phyloP scores from a whole-genome alignment of 2,797 vertebrate genomes.

The Acanthiza pusilla region DNA sequence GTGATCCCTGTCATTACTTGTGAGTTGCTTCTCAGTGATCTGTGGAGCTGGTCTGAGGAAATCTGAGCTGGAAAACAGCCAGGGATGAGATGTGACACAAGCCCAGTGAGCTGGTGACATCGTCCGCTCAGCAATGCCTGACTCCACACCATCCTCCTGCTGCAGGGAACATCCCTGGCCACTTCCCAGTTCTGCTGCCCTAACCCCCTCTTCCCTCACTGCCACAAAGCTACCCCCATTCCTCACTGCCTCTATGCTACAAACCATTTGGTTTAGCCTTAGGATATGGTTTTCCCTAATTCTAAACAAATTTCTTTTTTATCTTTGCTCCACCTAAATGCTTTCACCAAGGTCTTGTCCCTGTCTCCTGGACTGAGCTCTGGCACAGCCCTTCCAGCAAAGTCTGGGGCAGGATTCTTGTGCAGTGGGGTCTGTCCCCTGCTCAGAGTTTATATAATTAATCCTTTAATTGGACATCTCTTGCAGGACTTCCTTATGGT shows the following conservation, averaged over 20 bases:
- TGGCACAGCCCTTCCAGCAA: neutral
- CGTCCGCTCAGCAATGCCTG: neutral
- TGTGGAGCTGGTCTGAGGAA: neutral
- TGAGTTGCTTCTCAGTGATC: neutral
- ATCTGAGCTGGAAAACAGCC: neutral
- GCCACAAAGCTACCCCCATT: neutral
- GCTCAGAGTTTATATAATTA: neutral
- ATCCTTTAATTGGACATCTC: neutral
- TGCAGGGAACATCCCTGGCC: neutral
- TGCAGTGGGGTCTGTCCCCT: neutral
- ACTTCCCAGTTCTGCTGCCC: neutral
- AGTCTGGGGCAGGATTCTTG: neutral
- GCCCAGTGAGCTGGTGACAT: neutral
- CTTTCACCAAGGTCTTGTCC: neutral
- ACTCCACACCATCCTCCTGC: neutral
- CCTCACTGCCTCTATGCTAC: neutral
- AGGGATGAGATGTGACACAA: neutral
- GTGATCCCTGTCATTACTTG: fast-evolving
- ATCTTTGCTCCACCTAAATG: neutral
- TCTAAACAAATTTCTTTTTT: neutral
- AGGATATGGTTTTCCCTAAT: neutral
- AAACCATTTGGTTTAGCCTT: neutral
- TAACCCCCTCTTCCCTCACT: neutral
- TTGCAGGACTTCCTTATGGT: neutral
- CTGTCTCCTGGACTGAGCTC: neutral